Evolutionary conservation across 2,888 invertebrate genomes (phyloP), one percentile per base, ranked within the genome.

Genomic region (Drosophila cognata): DNA sequence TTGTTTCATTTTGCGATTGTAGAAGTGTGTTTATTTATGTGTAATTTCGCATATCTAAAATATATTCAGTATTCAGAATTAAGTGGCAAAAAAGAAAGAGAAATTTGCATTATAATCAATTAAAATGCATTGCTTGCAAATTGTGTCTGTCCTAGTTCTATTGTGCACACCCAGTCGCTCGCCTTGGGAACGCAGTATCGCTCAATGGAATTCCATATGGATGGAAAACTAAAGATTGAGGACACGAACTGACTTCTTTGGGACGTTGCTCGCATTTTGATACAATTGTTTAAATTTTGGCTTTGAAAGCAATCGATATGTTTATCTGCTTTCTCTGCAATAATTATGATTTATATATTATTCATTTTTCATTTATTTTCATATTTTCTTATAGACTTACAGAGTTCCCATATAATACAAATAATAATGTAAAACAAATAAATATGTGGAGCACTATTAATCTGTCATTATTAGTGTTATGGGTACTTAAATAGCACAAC

Each of bases 151-250:
- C 41, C 60, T 33, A 46, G 25, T 13, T 60, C 48, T 55, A 52
- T 48, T 55, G 52, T 46, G 6, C 33, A 68, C 36, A 55, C 29
- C 25, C 38, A 38, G 13, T 28, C 16, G 33, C 18, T n/a, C 18
- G 56, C 18, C 41, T n/a, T 33, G 36, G 18, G 18, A 8, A 18
- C 48, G 25, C 13, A 46, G 21, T 68, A 50, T 53, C 63, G 41
- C 41, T 71, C 11, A 38, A 53, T 50, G 57, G 61, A 56, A 38
- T 72, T 60, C 53, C 46, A 55, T 56, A 56, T 46, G 29, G 55
- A 38, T 62, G 25, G 6, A 56, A 25, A 74, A 73, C 71, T 67
- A 71, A 66, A 63, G 70, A 74, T 74, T 79, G 63, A 74, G 79
- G 79, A 70, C 66, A 77, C 75, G 52, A 77, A 74, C 73, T 77